Evolutionary conservation across 2,888 invertebrate genomes (phyloP), one percentile per base, ranked within the genome.

Genomic region (Mantis religiosa): DNA sequence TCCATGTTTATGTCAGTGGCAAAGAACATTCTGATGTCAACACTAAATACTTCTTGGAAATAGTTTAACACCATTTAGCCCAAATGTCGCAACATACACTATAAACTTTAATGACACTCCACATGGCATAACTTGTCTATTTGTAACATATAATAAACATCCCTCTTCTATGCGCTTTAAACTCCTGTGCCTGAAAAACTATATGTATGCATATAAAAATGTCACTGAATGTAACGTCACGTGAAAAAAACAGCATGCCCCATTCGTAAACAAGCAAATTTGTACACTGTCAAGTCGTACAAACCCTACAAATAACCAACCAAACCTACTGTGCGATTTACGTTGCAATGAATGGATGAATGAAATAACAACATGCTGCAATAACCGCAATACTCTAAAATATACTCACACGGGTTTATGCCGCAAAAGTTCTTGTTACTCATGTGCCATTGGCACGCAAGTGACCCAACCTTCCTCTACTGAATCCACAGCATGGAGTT

Each of bases 391-490:
- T 71, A 71, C 25, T 20, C 1, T 25, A 71, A 71, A 71, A 71
- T 71, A 71, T 71, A 71, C 54, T 71, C 54, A 71, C 54, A 71
- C 54, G 54, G 54, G 25, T 71, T 20, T 71, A 71, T 27, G 15
- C 15, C 15, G 47, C 8, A 27, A 47, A n/a, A 47, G 14, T 7
- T 47, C 85, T 54, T 15, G 54, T 34, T 34, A 82, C 41, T 87
- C 87, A 82, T 87, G 87, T 71, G 87, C 87, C 87, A 87, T 82
- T 87, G 82, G 27, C 34, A 87, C 34, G 27, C 8, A 71, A 82
- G 82, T 82, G 87, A 87, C 87, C 87, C 87, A 87, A 87, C 87
- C 87, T 87, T 87, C 87, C 82, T 82, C 82, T 87, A 87, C 87
- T 30, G 82, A 87, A 82, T 34, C 82, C 87, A 87, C 87, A 87